Base-by-base conservation (phyloP, 2,113 vertebrate genomes). In the Ascaphus truei region DNA sequence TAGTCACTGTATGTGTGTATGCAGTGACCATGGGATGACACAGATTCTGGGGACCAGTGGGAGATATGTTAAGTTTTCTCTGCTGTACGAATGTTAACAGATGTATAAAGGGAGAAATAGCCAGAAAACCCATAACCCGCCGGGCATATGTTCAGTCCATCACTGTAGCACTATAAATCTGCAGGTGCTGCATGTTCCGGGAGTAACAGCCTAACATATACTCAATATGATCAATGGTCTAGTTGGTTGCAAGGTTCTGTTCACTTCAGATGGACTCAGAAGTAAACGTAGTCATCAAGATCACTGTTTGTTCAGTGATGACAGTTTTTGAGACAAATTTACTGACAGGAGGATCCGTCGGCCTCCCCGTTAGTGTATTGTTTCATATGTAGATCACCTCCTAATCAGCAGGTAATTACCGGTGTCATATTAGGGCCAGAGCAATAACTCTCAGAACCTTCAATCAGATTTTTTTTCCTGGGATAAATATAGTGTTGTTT, bases 351-450 rank as follows among this genome's bases (percentile, higher is more conserved):
- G 39, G 36, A 68, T 68, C 52, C 47, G 23, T 65, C 47, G 39
- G 45, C 53, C 53, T 68, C 37, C 37, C 65, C 15, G 34, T 58
- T 68, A 31, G 58, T 68, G 57, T 58, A 26, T 37, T 34, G 16
- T 68, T 56, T 68, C 27, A 43, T 68, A 55, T 25, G 52, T 36
- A 68, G 65, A 55, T 68, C 65, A 47, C 65, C 65, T 68, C 57
- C 29, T 68, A 68, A 68, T 68, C 65, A 68, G 65, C 36, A 25
- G 52, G 53, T 68, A 68, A 68, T 68, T 68, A 68, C 58, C 27
- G 45, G 65, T 68, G 65, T 68, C 65, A 68, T 57, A 57, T 57
- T 45, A 68, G 31, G 41, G 65, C 52, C 31, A 33, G 39, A 45
- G 37, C 53, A 68, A 68, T 58, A 27, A 13, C 29, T 68, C 65